Percentiles rank a stretch among this genome's conserved stretches.
These are phyloP conservation scores for Thryonomys swinderianus DNA, from an alignment of 2,113 vertebrate genomes.

Conservation along the genomic window DNA sequence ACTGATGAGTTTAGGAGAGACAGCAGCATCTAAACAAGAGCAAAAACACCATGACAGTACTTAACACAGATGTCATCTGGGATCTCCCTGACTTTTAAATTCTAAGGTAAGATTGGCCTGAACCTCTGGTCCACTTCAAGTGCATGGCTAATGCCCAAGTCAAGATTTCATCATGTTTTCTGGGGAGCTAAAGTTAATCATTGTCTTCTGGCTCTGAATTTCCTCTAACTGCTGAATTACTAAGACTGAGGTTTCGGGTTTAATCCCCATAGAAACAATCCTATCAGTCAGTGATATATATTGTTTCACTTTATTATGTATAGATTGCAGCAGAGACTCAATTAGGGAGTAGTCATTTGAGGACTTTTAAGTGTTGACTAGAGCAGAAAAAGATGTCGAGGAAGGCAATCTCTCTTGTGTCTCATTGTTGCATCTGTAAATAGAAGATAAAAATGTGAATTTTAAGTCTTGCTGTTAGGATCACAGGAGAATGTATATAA, in stretches of 20 bases:
- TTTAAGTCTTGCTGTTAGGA: not conserved
- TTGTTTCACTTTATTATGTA: not conserved
- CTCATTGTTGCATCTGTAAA: not conserved
- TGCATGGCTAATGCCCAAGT: not conserved
- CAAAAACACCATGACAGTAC: not conserved
- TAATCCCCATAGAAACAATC: not conserved
- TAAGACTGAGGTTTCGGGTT: not conserved
- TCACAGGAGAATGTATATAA: not conserved
- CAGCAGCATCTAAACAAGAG: not conserved
- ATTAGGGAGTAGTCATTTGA: not conserved
- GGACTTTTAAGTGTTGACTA: not conserved
- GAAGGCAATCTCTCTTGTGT: not conserved
- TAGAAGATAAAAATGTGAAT: not conserved
- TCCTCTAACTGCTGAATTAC: not conserved
- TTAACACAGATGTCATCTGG: not conserved
- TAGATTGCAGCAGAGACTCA: not conserved
- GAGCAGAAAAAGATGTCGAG: not conserved
- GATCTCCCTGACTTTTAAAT: not conserved
- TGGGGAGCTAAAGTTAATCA: not conserved
- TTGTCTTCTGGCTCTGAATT: not conserved
- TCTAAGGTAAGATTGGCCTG: not conserved
- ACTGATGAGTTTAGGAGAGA: not conserved
- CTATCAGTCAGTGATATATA: not conserved
- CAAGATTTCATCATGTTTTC: not conserved
- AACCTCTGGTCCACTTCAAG: not conserved